Evolutionary conservation across 2,797 vertebrate genomes (phyloP).

Genomic region (Chelidonichthys spinosus): DNA sequence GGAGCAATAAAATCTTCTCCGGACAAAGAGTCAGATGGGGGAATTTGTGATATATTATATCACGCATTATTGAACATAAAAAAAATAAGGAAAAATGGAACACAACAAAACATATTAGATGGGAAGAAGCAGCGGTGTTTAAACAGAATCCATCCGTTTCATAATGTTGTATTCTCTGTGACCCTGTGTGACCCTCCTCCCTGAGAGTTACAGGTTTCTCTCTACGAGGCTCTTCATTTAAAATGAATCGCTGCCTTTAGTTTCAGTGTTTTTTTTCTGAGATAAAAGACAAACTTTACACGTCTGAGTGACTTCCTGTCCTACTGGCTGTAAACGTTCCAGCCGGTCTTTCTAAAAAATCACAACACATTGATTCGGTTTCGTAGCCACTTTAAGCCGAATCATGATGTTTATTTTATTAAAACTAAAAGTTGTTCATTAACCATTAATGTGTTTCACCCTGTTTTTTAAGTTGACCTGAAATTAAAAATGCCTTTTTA

Average conservation of each 20-base stretch:
- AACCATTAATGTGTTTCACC: too few species aligned
- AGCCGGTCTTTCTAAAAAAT: too few species aligned
- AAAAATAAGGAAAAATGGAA: conserved; percentile 18
- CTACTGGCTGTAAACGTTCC: background rate
- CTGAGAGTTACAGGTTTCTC: conserved; percentile 23
- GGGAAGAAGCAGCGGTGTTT: background rate
- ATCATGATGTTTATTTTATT: too few species aligned
- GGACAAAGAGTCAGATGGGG: conserved; percentile 42
- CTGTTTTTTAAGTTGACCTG: too few species aligned
- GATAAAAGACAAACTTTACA: too few species aligned
- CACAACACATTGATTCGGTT: too few species aligned
- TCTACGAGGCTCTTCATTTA: conserved; percentile 6
- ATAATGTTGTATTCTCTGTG: background rate
- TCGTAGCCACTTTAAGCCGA: too few species aligned
- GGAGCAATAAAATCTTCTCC: conserved; percentile 46
- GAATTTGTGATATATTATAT: conserved; percentile 40
- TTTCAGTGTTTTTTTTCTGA: background rate
- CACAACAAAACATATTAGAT: background rate
- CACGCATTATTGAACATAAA: background rate
- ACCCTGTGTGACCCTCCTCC: too few species aligned
- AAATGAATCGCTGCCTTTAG: background rate
- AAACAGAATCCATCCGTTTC: background rate
- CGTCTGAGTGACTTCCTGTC: conserved; percentile 7
- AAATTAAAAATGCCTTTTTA: too few species aligned
- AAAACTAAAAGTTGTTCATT: too few species aligned